Percentiles rank a stretch among this genome's conserved stretches.
Evolutionary conservation across 2,797 vertebrate species (phyloP).

Genomic region (Cygnus olor): DNA sequence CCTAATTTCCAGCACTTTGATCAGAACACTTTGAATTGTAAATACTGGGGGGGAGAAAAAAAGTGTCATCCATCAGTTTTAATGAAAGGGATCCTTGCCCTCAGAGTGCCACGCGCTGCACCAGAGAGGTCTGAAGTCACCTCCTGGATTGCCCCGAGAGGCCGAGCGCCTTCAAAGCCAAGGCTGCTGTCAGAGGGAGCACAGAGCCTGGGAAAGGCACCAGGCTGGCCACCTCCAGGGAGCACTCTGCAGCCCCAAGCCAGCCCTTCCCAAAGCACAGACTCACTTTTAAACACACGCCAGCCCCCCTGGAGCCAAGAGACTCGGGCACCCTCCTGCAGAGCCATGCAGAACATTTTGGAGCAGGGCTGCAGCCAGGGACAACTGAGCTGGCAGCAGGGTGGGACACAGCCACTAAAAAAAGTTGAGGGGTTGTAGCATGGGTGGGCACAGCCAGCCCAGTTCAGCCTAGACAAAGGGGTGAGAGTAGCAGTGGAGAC

Average conservation of each 20-base stretch:
- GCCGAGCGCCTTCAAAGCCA: constrained; percentile 27
- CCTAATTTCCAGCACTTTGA: constrained; percentile 68
- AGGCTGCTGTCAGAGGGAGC: background rate
- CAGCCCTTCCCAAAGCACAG: background rate
- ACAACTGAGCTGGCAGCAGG: background rate
- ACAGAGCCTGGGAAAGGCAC: constrained; percentile 13
- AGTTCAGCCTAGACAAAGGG: background rate
- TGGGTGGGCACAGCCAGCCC: background rate
- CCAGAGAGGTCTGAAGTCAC: constrained; percentile 17
- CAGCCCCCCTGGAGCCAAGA: background rate
- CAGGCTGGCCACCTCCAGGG: background rate
- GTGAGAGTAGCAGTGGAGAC: background rate
- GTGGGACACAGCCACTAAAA: fast-evolving
- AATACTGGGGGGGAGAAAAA: background rate
- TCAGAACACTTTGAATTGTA: constrained; percentile 52
- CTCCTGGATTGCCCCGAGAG: background rate
- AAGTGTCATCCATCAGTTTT: constrained; percentile 58
- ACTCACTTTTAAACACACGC: background rate
- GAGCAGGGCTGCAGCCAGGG: background rate
- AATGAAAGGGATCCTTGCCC: constrained; percentile 53
- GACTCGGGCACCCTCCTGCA: background rate
- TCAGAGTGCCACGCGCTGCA: background rate
- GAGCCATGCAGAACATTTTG: fast-evolving
- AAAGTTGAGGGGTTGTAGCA: background rate
- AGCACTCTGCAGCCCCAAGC: background rate